Evolutionary conservation across 1,140 invertebrate genomes (phyloP), one percentile per base, ranked within the genome.

Genomic region (Micrasema minimum): DNA sequence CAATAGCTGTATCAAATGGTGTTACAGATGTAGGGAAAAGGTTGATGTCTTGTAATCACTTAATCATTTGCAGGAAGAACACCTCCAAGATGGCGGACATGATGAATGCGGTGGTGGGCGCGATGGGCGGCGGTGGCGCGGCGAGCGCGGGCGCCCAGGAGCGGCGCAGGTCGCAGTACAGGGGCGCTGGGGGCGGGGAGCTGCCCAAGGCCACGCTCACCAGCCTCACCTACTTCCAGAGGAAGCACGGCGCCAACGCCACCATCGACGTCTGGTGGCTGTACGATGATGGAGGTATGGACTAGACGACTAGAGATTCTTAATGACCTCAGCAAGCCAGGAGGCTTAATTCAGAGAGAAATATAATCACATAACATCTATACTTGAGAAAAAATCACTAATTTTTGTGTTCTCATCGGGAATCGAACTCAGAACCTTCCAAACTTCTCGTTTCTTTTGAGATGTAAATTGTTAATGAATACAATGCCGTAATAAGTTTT

Each of bases 191-290:
- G 35, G 88, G 88, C 7, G 77, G 74, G 11, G 85, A 87, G 51
- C 75, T 89, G 26, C 80, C 89, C 12, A 89, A 89, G 76, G 85
- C 90, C 18, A 75, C 73, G 11, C 51, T 75, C 51, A 66, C 72
- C 23, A 72, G 38, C 14, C 66, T 75, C 23, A 90, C 89, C 2
- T 89, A 89, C 76, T 93, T 94, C 78, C 91, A 92, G 72, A 85
- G 86, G 69, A 91, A 92, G 75, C 90, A 91, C 72, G 89, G 90
- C 72, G 90, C 90, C 76, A 80, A 85, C 66, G 92, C 92, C 20
- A 93, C 92, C 1, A 96, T 99, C 76, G 96, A 99, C 83, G 96
- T 99, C 4, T 99, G 96, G 96, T 99, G 97, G 97, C 83, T 99
- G 0, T 99, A 98, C 80, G 96, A 98, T 83, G 96, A 97, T 81